Evolutionary conservation across 64 coral and sea anemone species (phyloP), one percentile per base, ranked within the genome.

Genomic region (Cladopsammia gracilis): DNA sequence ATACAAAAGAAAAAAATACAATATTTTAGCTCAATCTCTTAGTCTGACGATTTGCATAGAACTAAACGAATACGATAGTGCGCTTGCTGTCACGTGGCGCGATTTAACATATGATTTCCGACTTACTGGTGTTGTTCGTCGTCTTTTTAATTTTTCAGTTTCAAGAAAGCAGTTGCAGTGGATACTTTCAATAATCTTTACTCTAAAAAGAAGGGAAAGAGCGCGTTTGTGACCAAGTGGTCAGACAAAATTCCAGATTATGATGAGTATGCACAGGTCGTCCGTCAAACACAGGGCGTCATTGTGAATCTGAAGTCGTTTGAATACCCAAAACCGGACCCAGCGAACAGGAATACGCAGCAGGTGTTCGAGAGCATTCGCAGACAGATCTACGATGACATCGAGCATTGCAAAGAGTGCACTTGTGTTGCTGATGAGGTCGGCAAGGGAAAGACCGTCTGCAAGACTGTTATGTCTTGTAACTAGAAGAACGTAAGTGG

Each of bases 231-330:
- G 66, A 12, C 59, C 78, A 96, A 87, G 9, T 12, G 19, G 23
- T 49, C 53, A 26, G 73, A 91, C 25, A 52, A 58, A 11, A 65
- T 92, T 11, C 85, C 85, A 20, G 4, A 45, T 18, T 54, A 75
- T 47, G 89, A 96, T 68, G 94, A 92, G 46, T 96, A 96, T 25
- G 54, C 81, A 10, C 83, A 91, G 88, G 76, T 96, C 18, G 15
- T 96, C 3, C 48, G 25, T 1, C 20, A 96, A 62, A 96, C 94
- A 12, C 56, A 56, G 43, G 94, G 94, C 10, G 94, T 90, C 26
- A 83, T 79, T 11, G 87, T 96, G 43, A 82, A 88, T 20, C 20
- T 96, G 24, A 96, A 96, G 53, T 43, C 18, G 15, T 77, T 96
- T 25, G 90, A 96, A 49, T 49, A 25, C 58, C 62, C 44, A 3